Percentiles rank a stretch among this genome's conserved stretches.
These are phyloP conservation scores for Alauda arvensis DNA, from an alignment of 2,797 vertebrate species.

Conservation along the genomic window DNA sequence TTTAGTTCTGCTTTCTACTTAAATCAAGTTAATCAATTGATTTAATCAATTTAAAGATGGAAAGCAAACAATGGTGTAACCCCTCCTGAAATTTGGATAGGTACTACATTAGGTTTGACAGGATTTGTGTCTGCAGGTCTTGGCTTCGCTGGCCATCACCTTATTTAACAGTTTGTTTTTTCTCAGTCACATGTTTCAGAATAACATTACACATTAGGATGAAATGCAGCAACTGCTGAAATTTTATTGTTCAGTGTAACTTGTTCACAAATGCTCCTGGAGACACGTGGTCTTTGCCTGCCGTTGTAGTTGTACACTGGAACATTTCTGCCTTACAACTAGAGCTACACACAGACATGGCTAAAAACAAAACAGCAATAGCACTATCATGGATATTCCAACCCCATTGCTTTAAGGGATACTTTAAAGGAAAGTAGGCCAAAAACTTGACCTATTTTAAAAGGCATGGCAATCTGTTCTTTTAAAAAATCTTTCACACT, in stretches of 20 bases:
- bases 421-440: slow-evolving; percentile 46
- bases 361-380: background rate
- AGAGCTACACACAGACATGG: background rate
- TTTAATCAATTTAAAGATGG: background rate
- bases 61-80: background rate
- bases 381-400: background rate
- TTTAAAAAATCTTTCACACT: slow-evolving; percentile 52
- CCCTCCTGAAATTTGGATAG: background rate
- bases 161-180: background rate
- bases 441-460: slow-evolving; percentile 65
- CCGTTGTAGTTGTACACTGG: background rate
- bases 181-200: background rate
- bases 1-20: background rate
- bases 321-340: slow-evolving; percentile 5
- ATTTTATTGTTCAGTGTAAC: background rate
- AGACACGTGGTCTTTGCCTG: background rate
- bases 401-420: slow-evolving; percentile 42
- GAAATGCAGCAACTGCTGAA: background rate
- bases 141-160: background rate
- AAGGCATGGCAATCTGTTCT: slow-evolving; percentile 58
- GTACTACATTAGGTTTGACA: background rate
- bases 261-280: background rate
- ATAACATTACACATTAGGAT: background rate
- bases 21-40: background rate
- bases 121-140: background rate